phyloP scores from a whole-genome alignment of 2,113 vertebrate species.

The Cranoglanis bouderius region DNA sequence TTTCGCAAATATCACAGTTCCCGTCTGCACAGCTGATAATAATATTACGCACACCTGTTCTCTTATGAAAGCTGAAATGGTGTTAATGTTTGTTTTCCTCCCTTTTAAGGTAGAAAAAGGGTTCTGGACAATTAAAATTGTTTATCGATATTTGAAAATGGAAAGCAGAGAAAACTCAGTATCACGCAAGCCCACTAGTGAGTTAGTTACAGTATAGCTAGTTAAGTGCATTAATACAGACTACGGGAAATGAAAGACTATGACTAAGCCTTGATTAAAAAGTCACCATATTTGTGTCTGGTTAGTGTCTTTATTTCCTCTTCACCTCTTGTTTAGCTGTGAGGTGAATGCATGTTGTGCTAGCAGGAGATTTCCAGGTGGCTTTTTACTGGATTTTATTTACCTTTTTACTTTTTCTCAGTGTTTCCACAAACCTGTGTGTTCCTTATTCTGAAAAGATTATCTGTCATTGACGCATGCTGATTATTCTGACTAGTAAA shows the following conservation, averaged over 20 bases:
- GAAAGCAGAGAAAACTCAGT: not conserved
- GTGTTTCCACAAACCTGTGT: too few relatives aligned
- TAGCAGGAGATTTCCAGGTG: too few relatives aligned
- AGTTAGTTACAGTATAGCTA: not conserved
- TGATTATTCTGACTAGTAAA: not conserved
- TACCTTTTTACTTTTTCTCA: too few relatives aligned
- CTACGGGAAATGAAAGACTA: not conserved
- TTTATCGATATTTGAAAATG: not conserved
- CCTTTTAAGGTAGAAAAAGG: too few relatives aligned
- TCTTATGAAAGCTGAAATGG: not conserved
- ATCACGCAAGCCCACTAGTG: not conserved
- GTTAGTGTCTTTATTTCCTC: not conserved
- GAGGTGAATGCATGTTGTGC: too few relatives aligned
- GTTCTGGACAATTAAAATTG: not conserved
- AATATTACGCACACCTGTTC: not conserved
- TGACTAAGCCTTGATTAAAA: not conserved
- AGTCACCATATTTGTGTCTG: not conserved
- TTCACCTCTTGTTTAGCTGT: too few relatives aligned
- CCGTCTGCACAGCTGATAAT: too few relatives aligned
- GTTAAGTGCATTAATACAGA: not conserved
- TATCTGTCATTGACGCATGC: not conserved
- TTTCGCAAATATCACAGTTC: too few relatives aligned
- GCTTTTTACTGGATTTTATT: too few relatives aligned
- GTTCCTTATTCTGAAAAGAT: not conserved
- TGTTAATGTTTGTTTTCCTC: not conserved